phyloP scores from a whole-genome alignment of 2,113 vertebrate genomes.

The Oreochromis niloticus region DNA sequence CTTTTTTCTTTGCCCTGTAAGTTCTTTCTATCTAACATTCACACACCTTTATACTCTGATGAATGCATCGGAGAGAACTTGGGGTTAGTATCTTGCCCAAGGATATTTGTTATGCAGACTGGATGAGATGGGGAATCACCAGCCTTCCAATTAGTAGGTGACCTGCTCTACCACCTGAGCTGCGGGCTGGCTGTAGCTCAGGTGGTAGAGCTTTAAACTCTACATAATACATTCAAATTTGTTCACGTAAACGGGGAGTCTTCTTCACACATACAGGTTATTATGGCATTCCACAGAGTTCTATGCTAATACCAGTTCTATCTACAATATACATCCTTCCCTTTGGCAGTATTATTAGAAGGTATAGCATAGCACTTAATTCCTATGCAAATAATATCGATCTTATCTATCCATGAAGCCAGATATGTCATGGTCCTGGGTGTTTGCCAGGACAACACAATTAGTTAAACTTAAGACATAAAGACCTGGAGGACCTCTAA shows the following conservation, averaged over 20 bases:
- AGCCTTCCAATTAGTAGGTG: not conserved
- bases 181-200: not conserved
- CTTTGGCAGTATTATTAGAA: not conserved
- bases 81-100: not conserved
- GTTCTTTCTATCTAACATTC: not conserved
- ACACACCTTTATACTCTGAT: too few relatives aligned
- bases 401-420: not conserved
- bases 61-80: too few relatives aligned
- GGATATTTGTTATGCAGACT: not conserved
- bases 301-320: not conserved
- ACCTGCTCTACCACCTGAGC: not conserved
- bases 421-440: not conserved
- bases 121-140: not conserved
- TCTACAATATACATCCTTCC: not conserved
- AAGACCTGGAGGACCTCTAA: not conserved
- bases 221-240: not conserved
- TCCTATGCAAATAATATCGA: not conserved
- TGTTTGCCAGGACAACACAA: not conserved
- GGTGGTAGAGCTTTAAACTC: not conserved
- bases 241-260: not conserved
- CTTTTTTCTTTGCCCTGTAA: rapidly evolving
- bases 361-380: not conserved
- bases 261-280: not conserved
- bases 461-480: not conserved
- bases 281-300: not conserved